Evolutionary conservation across 2,113 vertebrate genomes (phyloP), one percentile per base, ranked within the genome.

Genomic region (Typhlomys cinereus): DNA sequence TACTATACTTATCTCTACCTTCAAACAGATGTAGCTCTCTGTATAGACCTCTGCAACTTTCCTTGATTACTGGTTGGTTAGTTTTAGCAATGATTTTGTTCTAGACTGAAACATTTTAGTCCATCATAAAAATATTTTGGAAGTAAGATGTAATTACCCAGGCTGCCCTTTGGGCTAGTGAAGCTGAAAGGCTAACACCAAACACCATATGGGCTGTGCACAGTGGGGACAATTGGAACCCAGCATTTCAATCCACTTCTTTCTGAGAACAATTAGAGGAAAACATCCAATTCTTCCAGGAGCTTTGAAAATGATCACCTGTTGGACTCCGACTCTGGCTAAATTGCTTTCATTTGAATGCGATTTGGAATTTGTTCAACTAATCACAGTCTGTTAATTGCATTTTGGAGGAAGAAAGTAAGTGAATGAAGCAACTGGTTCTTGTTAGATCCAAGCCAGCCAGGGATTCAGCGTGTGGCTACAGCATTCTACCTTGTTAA

Each of bases 261-360:
- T 95, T 66, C 91, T 80, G 84, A 96, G 91, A 97, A 95, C 50
- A 76, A 97, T 97, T 96, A 96, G 83, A 91, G 89, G 83, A 96
- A 97, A 94, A 96, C 88, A 90, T 89, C 89, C 94, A 97, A 85
- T 97, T 98, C 50, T 97, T 97, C 92, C 66, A 96, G 94, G 62
- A 90, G 90, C 93, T 97, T 96, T 92, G 96, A 93, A 97, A 97
- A 95, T 52, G 89, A 90, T 97, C 96, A 97, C 97, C 97, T 98
- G 93, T 97, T 97, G 96, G 95, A 97, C 92, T 54, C 95, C 96
- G 89, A 96, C 93, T 88, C 94, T 76, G 95, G 61, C 91, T 95
- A 98, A 98, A 98, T 97, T 97, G 94, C 96, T 98, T 98, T 98
- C 96, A 98, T 98, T 98, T 98, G 94, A 98, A 98, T 98, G 96